Percentiles rank a stretch among this genome's conserved stretches.
Conservation (phyloP, 2,888 invertebrate genomes). For the Oxystoma pomonae region DNA sequence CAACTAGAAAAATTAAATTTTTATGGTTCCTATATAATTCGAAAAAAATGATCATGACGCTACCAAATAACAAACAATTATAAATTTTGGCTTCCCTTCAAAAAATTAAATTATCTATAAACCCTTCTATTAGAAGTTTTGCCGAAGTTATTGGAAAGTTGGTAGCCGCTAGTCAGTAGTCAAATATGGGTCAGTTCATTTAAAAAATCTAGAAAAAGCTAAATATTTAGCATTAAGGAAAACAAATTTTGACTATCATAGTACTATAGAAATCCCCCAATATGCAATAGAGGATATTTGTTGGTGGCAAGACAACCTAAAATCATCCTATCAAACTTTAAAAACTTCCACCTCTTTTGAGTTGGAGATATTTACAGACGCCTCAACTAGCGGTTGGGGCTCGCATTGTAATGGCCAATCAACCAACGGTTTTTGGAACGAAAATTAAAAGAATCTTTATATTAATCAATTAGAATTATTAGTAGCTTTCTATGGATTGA, state of each 20-base stretch:
- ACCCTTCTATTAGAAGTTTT: constrained; percentile 2
- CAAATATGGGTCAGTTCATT: constrained; percentile 1
- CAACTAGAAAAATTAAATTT: constrained; percentile 10
- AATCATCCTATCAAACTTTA: not conserved
- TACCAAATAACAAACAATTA: not conserved
- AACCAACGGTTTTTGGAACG: constrained; percentile 12
- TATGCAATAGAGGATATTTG: not conserved
- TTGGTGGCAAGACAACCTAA: constrained; percentile 11
- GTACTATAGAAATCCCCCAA: not conserved
- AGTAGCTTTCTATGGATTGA: constrained; percentile 11
- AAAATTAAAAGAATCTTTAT: constrained; percentile 1
- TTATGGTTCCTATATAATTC: constrained; percentile 8
- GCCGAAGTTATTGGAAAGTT: constrained; percentile 6
- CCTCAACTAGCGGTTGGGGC: constrained; percentile 8
- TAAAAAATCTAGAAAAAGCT: not conserved
- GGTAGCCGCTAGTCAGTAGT: constrained; percentile 8
- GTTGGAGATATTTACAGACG: constrained; percentile 6
- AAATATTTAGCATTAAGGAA: not conserved
- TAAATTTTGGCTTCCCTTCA: not conserved
- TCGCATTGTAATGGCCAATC: constrained; percentile 1
- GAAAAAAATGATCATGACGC: not conserved
- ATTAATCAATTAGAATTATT: constrained; percentile 11
- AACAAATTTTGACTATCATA: not conserved
- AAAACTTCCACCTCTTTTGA: not conserved
- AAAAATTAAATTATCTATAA: not conserved